These are phyloP conservation scores for Blera fallax DNA, from an alignment of 2,888 invertebrate genomes.

Conservation along the genomic window DNA sequence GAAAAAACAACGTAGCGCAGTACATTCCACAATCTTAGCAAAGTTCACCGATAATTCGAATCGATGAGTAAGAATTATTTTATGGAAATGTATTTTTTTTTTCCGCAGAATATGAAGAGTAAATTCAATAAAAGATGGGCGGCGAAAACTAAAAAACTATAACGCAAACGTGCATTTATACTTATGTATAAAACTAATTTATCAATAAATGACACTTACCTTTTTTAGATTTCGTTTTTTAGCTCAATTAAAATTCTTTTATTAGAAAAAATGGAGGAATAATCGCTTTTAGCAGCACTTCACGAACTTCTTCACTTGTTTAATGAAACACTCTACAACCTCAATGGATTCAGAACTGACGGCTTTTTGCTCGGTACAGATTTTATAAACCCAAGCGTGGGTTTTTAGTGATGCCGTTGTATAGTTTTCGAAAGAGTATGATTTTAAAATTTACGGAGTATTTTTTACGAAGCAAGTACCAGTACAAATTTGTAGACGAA, in stretches of 20 bases:
- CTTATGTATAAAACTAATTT: no score
- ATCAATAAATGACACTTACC: constrained; percentile 1
- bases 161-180: no score
- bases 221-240: constrained; percentile 19
- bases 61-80: not conserved
- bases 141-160: no score
- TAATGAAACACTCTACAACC: constrained; percentile 35
- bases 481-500: no score
- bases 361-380: constrained; percentile 3
- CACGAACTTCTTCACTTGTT: constrained; percentile 31
- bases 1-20: not conserved
- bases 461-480: not conserved
- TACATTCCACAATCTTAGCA: not conserved
- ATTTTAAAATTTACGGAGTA: not conserved
- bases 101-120: not conserved
- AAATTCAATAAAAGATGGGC: not conserved
- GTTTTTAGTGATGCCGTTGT: constrained; percentile 21
- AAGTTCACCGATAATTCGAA: not conserved
- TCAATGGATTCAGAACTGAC: constrained; percentile 44
- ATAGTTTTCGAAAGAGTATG: no score
- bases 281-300: constrained; percentile 42
- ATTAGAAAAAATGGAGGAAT: constrained; percentile 41
- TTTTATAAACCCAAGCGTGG: constrained; percentile 47
- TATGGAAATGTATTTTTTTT: not conserved
- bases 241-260: constrained; percentile 24